Evolutionary conservation across 1,140 invertebrate genomes (phyloP), one percentile per base, ranked within the genome.

Genomic region (Bombus affinis): DNA sequence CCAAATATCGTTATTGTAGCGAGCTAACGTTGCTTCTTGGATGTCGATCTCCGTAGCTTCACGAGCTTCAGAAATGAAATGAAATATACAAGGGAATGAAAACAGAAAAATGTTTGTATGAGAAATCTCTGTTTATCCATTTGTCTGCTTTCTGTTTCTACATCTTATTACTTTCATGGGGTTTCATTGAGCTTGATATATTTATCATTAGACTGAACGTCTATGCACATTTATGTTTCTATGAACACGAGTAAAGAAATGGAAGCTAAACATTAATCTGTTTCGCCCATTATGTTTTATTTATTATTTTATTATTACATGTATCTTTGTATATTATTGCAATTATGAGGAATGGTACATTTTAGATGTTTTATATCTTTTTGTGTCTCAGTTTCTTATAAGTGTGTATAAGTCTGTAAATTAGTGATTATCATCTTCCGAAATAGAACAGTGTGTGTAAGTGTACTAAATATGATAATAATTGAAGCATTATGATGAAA

Each of bases 1-100:
- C 76, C 89, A 86, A 92, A 92, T 92, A 92, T 92, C 91, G 90
- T 92, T 89, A 92, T 92, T 89, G 88, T 89, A 87, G 76, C 86
- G 9, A 18, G 65, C 62, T 53, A 83, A 80, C 44, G 73, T 82
- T 83, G 70, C 87, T 78, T 80, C 75, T 89, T 89, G 68, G 53
- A 81, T 80, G 85, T 91, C 87, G 87, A 90, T 91, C 83, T 81
- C 62, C 57, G 44, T 39, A 57, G 76, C 74, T 73, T 81, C 77
- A 57, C 78, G 25, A 4, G 28, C 68, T 44, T 82, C 57, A 35
- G n/a, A 77, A 75, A 81, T 80, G 66, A 84, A 85, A 89, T 76
- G 88, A 81, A 72, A 77, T 79, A 82, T 76, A 83, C 75, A 86
- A 79, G 25, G 42, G 42, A 65, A 25, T 32, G 42, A 65, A 80